phyloP scores from a whole-genome alignment of 2,113 vertebrate genomes.

The Phycodurus eques region DNA sequence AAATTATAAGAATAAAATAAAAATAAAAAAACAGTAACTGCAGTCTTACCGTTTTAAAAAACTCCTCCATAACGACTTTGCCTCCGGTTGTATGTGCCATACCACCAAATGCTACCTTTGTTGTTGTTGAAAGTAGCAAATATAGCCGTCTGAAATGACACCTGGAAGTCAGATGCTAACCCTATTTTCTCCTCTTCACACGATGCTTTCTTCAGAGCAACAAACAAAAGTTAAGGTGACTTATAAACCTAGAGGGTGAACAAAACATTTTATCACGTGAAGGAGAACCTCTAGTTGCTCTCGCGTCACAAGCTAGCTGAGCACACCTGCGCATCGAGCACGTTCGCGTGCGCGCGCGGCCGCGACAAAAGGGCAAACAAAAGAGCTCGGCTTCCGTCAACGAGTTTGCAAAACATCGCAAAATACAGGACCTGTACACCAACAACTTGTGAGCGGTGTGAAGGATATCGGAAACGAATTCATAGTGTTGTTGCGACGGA shows the following conservation, averaged over 20 bases:
- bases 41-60: constrained; percentile 6
- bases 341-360: not conserved
- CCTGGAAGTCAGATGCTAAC: not conserved
- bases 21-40: not conserved
- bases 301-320: not conserved
- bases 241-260: not conserved
- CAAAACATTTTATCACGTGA: not conserved
- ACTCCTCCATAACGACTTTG: constrained; percentile 1
- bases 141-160: not conserved
- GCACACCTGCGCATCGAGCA: constrained; percentile 2
- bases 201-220: not conserved
- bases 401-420: not conserved
- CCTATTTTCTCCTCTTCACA: not conserved
- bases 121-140: not conserved
- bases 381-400: not conserved
- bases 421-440: not conserved
- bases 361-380: not conserved
- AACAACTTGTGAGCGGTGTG: not conserved
- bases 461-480: not conserved
- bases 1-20: too few species aligned
- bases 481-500: not conserved
- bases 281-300: not conserved
- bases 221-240: not conserved
- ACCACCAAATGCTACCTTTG: not conserved
- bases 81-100: not conserved